These are phyloP conservation scores for Malachius bipustulatus DNA, from an alignment of 2,888 invertebrate species.

Conservation along the genomic window DNA sequence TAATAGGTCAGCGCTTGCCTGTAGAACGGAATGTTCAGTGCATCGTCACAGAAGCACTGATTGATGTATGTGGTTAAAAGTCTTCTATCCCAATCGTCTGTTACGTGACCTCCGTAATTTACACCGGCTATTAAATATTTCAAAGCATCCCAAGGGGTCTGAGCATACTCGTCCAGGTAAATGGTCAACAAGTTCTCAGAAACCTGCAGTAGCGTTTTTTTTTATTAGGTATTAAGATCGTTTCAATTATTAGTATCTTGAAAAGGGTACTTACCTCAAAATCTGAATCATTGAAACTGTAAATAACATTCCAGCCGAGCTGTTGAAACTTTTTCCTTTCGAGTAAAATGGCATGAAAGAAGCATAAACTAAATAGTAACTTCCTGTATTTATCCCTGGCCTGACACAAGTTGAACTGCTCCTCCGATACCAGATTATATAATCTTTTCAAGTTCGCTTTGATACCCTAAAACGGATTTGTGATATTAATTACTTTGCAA, in stretches of 20 bases:
- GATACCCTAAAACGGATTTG: constrained; percentile 51
- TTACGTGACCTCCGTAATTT: constrained; percentile 80
- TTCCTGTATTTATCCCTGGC: constrained; percentile 62
- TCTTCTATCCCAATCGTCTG: constrained; percentile 63
- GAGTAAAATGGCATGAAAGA: constrained; percentile 74
- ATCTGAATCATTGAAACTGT: constrained; percentile 85
- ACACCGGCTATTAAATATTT: constrained; percentile 81
- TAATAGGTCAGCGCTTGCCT: constrained; percentile 39
- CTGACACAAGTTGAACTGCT: constrained; percentile 58
- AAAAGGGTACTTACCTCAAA: constrained; percentile 59
- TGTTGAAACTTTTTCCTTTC: constrained; percentile 80
- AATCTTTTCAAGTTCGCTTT: constrained; percentile 79
- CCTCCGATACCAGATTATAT: constrained; percentile 66
- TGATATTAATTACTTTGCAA: no score
- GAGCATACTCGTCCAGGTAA: constrained; percentile 75
- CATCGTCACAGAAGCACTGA: constrained; percentile 67
- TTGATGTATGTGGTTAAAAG: constrained; percentile 72
- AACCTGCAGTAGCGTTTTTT: no score
- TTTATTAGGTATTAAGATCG: no score
- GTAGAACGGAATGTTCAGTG: constrained; percentile 50
- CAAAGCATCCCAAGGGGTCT: constrained; percentile 79
- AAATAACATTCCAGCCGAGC: constrained; percentile 81
- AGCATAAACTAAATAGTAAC: constrained; percentile 68
- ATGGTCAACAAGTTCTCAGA: constrained; percentile 74
- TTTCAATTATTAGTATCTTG: background rate